Conservation (phyloP, 2,888 invertebrate species). For the Eubasilissa splendida region DNA sequence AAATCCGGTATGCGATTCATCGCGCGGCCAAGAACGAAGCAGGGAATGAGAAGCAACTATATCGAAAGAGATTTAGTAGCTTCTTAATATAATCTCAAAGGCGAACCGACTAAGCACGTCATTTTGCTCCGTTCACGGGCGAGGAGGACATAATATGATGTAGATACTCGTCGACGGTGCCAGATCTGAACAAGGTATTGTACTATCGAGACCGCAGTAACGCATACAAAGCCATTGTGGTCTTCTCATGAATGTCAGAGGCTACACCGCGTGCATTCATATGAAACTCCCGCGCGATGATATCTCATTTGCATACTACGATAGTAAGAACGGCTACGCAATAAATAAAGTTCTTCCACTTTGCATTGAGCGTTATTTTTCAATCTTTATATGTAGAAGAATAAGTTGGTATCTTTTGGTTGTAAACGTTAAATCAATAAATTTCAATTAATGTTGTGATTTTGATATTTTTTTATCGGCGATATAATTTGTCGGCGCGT, state of each 20-base stretch:
- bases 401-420: too few relatives aligned
- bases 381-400: too few relatives aligned
- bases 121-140: neutral
- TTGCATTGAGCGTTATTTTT: too few relatives aligned
- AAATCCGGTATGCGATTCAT: neutral
- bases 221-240: constrained; percentile 33
- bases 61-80: neutral
- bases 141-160: neutral
- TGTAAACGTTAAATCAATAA: too few relatives aligned
- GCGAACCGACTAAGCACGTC: neutral
- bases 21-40: neutral
- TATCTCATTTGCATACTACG: constrained; percentile 56
- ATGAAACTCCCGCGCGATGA: constrained; percentile 34
- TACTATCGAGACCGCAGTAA: neutral
- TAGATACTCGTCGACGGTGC: neutral
- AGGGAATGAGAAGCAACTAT: constrained; percentile 5
- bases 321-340: constrained; percentile 52
- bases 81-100: neutral
- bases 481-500: too few relatives aligned
- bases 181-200: constrained; percentile 6
- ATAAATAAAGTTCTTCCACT: neutral
- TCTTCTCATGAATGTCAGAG: constrained; percentile 23
- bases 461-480: too few relatives aligned
- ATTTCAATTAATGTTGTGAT: too few relatives aligned
- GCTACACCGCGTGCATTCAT: constrained; percentile 16